Conservation (phyloP, 1,140 invertebrate genomes). For the Muscidifurax raptorellus region DNA sequence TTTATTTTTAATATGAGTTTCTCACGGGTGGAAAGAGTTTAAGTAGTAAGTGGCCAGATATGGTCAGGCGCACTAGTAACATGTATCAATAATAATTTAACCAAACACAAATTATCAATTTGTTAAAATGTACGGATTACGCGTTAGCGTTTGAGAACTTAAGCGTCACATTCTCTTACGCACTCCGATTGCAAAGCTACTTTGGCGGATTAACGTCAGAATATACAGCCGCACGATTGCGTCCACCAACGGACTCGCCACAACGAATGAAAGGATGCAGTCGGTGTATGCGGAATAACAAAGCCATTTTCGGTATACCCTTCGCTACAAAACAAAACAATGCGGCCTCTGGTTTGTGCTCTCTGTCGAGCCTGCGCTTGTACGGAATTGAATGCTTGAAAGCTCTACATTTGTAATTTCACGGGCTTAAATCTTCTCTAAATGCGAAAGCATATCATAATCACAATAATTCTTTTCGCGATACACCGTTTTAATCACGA, state of each 20-base stretch:
- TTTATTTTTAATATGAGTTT: too few relatives aligned
- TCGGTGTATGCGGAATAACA: conserved; percentile 65
- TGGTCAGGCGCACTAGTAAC: too few relatives aligned
- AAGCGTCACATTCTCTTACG: neutral
- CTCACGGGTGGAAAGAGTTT: neutral
- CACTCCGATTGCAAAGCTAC: conserved; percentile 53
- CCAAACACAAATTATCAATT: too few relatives aligned
- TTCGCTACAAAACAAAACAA: conserved; percentile 65
- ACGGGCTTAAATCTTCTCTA: neutral
- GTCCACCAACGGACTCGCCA: conserved; percentile 41
- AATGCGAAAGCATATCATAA: neutral
- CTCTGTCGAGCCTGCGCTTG: neutral
- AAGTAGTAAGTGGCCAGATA: neutral
- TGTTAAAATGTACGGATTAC: too few relatives aligned
- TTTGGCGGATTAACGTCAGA: conserved; percentile 58
- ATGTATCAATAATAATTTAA: too few relatives aligned
- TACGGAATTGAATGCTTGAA: conserved; percentile 20
- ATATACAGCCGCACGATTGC: conserved; percentile 31
- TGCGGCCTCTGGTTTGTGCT: conserved; percentile 40
- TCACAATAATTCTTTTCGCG: neutral
- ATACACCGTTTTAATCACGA: neutral
- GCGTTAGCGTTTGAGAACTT: too few relatives aligned
- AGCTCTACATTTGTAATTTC: conserved; percentile 30
- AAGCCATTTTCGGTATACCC: conserved; percentile 65
- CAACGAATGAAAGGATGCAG: conserved; percentile 50